These are phyloP conservation scores for Clamator glandarius DNA, from an alignment of 2,797 vertebrate genomes.

Conservation along the genomic window DNA sequence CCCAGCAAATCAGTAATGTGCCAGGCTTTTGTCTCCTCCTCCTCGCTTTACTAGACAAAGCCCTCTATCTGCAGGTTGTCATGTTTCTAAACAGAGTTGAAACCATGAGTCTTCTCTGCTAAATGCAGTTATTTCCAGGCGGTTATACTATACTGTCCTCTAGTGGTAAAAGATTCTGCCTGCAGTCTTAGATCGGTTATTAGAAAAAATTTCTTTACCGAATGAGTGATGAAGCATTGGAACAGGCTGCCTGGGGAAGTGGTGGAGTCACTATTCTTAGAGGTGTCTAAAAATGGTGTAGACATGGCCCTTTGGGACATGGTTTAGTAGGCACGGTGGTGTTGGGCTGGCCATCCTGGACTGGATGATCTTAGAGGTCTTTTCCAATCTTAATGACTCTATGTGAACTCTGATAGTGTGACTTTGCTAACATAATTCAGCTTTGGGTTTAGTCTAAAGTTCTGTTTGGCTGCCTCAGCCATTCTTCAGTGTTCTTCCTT, in stretches of 20 bases:
- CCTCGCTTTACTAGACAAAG: fast-evolving
- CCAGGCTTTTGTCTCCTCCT: neutral
- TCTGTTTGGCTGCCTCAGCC: neutral
- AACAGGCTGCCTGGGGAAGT: too few species aligned
- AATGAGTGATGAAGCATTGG: too few species aligned
- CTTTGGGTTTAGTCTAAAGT: neutral
- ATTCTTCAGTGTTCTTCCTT: neutral
- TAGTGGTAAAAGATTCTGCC: neutral
- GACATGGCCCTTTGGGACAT: too few species aligned
- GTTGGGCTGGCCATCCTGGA: too few species aligned
- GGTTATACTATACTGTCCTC: constrained; percentile 14
- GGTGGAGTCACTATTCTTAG: too few species aligned
- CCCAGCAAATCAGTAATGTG: neutral
- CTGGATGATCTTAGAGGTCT: too few species aligned
- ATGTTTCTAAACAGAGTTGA: fast-evolving
- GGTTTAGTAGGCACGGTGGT: too few species aligned
- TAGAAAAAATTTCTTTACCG: too few species aligned
- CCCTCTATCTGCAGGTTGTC: neutral
- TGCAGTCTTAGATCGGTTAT: neutral
- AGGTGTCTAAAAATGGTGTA: too few species aligned
- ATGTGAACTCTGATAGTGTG: too few species aligned
- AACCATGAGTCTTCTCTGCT: fast-evolving
- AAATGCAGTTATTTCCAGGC: neutral
- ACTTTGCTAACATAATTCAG: neutral
- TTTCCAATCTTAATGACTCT: too few species aligned